Evolutionary conservation across 2,888 invertebrate genomes (phyloP), one percentile per base, ranked within the genome.

Genomic region (Cephalotes varians): DNA sequence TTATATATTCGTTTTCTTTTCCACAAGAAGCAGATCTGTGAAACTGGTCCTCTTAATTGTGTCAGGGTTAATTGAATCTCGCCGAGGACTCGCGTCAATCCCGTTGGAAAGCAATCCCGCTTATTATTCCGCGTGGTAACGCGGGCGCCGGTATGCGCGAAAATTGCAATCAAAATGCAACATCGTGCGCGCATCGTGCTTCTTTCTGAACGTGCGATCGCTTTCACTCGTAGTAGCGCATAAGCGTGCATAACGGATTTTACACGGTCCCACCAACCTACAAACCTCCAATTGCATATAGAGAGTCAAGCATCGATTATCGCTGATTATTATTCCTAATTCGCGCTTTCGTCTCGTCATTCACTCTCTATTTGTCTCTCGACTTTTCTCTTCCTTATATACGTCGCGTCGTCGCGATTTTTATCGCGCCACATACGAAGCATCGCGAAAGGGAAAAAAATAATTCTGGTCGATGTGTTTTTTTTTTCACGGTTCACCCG

Each of bases 221-320:
- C 90, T 90, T 90, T 90, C 89, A 86, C 89, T 90, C 85, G 64
- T 65, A 67, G 64, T 31, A 83, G 64, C 77, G 80, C 12, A 56
- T 81, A 67, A 81, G 82, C 74, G 64, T 74, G 86, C 86, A 90
- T 92, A 92, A 92, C 93, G 93, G 93, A 93, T 92, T 91, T 90
- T 84, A 86, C 87, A 88, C 91, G 92, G 91, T 92, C 91, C 92
- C 79, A 81, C 85, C 91, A 93, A 93, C 94, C 94, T 91, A 94
- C 92, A 93, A 94, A 94, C 93, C 92, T 85, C 91, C 89, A 93
- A 94, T 87, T 83, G 88, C 84, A 62, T 67, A 74, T 71, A 69
- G 54, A 72, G 67, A 79, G 71, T 87, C 74, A 44, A 58, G 47
- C 76, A 85, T 81, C 84, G 77, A 86, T 89, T 82, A 76, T 81